phyloP scores from a whole-genome alignment of 2,888 invertebrate species.

The Melipona beecheii region DNA sequence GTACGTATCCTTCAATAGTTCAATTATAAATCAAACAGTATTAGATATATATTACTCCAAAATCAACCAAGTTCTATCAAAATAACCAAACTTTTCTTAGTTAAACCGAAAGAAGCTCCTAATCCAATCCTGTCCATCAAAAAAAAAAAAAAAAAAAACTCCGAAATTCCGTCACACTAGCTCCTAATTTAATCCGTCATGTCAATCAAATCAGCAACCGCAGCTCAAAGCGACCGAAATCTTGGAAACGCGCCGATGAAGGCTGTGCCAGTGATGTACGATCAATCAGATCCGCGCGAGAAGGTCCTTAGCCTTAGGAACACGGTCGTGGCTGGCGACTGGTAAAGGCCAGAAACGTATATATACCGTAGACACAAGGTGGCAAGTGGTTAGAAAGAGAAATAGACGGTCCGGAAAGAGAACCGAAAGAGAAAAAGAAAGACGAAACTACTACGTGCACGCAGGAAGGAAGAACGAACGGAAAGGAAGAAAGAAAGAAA shows the following conservation, averaged over 20 bases:
- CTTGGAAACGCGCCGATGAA: neutral
- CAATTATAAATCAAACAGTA: neutral
- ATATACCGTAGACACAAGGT: slow-evolving; percentile 25
- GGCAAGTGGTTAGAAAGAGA: neutral
- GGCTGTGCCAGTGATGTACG: neutral
- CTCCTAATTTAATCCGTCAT: neutral
- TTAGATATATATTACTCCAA: neutral
- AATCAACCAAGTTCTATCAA: neutral
- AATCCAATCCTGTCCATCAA: neutral
- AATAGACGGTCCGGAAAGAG: neutral
- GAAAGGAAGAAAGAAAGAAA: slow-evolving; percentile 5
- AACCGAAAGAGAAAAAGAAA: neutral
- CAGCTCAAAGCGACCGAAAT: too few relatives aligned
- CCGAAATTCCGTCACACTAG: neutral
- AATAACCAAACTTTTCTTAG: neutral
- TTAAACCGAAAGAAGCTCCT: neutral
- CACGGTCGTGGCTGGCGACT: slow-evolving; percentile 26
- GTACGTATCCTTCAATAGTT: neutral
- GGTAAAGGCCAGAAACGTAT: slow-evolving; percentile 14
- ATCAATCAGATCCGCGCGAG: slow-evolving; percentile 22
- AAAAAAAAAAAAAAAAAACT: neutral
- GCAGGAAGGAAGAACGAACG: neutral
- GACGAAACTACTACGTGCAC: neutral
- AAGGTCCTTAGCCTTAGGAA: slow-evolving; percentile 53
- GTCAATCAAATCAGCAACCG: neutral